Evolutionary conservation across 37 sponge, comb jelly and placozoan genomes (phyloP), one percentile per base, ranked within the genome.

Genomic region (Amphimedon queenslandica): DNA sequence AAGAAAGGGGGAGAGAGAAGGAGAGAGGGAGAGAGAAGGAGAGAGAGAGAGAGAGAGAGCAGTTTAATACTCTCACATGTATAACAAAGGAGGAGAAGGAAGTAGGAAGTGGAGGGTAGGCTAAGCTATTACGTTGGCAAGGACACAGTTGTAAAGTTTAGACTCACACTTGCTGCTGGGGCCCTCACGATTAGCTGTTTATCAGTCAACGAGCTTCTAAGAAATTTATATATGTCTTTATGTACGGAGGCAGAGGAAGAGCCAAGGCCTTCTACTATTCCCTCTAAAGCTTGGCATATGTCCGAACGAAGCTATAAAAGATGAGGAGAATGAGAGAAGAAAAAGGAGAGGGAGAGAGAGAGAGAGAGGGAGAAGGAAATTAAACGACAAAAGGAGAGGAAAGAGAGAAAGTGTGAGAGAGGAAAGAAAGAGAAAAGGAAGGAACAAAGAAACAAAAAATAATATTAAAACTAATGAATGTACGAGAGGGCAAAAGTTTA

Each of bases 211-310:
- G 78, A 69, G 53, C 57, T 82, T 43, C 78, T 67, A 18, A 92
- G 47, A 37, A 79, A 56, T 80, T 92, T 94, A 64, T 83, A 83
- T 51, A 99, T 77, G 39, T 99, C 99, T 58, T 92, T 95, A 78
- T 94, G 91, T 16, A 77, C 80, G 38, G 93, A 90, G 43, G 89
- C 41, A 10, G 93, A 87, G 16, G 93, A 88, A 3, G 76, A 61
- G 21, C 93, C 93, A 42, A 99, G 80, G 1, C 93, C 95, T 24
- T 36, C 39, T n/a, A 99, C 65, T 56, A 96, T 30, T 3, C 79
- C 41, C 10, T 64, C 41, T 21, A 90, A 25, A 40, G 70, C 43
- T 1, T 51, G 41, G 8, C 86, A 55, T 20, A 86, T 74, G 38
- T 90, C 91, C 8, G 43, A 27, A 3, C 91, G 85, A 40, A 69